Conservation (phyloP, 37 sponge, comb jelly and placozoan genomes). For the Aplysina aerophoba region DNA sequence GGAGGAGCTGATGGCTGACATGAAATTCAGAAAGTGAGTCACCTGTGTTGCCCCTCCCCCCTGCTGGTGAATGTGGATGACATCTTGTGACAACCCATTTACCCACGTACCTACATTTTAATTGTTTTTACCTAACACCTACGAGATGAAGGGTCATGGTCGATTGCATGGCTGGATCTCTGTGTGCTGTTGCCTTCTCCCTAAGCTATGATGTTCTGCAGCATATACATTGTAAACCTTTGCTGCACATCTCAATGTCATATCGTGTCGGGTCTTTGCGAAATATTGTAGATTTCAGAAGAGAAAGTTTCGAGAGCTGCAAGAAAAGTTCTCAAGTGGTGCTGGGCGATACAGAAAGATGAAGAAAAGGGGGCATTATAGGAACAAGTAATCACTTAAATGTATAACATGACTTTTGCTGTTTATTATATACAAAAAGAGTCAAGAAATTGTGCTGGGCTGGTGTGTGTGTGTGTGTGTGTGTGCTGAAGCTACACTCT, state of each 20-base stretch:
- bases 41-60: neutral
- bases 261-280: no score
- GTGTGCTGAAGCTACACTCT: no score
- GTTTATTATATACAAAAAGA: no score
- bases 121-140: no score
- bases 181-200: neutral
- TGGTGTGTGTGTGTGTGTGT: no score
- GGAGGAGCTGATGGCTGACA: constrained; percentile 76
- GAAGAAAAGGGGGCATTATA: constrained; percentile 35
- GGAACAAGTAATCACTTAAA: neutral
- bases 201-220: neutral
- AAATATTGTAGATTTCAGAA: constrained; percentile 22
- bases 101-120: no score
- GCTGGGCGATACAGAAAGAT: constrained; percentile 29
- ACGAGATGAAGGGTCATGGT: no score
- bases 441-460: no score
- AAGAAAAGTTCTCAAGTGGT: constrained; percentile 31
- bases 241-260: neutral
- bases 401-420: neutral
- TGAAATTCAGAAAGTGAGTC: constrained; percentile 47
- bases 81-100: no score
- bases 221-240: neutral
- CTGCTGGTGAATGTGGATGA: no score
- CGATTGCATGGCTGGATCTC: no score
- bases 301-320: constrained; percentile 33